Conservation (phyloP, 2,888 invertebrate genomes). For the Synanthedon tipuliformis region DNA sequence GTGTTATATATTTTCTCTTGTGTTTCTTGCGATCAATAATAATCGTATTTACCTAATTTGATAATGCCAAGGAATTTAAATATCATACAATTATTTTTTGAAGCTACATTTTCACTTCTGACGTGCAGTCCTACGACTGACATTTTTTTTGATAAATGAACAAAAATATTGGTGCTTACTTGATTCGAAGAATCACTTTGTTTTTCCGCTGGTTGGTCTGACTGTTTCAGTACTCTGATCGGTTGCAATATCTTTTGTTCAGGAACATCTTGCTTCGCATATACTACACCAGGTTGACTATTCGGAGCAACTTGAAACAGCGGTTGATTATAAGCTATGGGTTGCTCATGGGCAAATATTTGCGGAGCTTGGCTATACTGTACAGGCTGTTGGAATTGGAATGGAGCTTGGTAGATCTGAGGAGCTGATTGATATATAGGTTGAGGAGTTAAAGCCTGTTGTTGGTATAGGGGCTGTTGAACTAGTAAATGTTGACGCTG, state of each 20-base stretch:
- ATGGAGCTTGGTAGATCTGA: slow-evolving; percentile 4
- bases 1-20: too few species aligned
- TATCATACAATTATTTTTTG: too few species aligned
- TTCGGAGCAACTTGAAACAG: slow-evolving; percentile 8
- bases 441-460: slow-evolving; percentile 4
- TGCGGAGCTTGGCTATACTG: slow-evolving; percentile 9
- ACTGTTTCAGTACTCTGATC: slow-evolving; percentile 12
- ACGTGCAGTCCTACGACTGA: too few species aligned
- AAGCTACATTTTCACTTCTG: too few species aligned
- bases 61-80: too few species aligned
- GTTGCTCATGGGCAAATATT: slow-evolving; percentile 2
- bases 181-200: background rate
- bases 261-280: slow-evolving; percentile 6
- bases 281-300: slow-evolving; percentile 9
- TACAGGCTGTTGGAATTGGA: slow-evolving; percentile 4
- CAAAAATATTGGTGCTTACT: background rate
- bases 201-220: slow-evolving; percentile 2
- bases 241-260: slow-evolving; percentile 11
- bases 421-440: slow-evolving; percentile 5
- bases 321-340: slow-evolving; percentile 9
- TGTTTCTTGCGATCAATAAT: too few species aligned
- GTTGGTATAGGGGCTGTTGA: slow-evolving; percentile 10
- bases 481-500: slow-evolving; percentile 12
- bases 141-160: too few species aligned
- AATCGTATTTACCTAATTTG: too few species aligned